Base-by-base conservation (phyloP, 2,888 invertebrate species). In the Ischnura elegans region DNA sequence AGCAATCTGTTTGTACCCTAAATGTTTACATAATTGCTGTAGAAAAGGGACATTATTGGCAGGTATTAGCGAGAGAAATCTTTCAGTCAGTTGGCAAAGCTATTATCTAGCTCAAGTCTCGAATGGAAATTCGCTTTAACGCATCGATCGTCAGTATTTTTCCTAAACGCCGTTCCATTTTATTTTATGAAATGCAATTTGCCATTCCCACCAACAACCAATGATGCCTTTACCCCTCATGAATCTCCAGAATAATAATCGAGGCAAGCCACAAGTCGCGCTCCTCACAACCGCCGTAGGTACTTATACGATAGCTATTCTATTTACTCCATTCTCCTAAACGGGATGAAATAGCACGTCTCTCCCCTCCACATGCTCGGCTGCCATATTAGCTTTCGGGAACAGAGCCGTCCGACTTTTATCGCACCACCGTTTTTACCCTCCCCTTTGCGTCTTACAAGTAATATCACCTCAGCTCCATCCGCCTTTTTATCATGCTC, bases 391-490 rank as follows among this genome's bases (percentile, higher is more conserved):
- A 61, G 61, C 90, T 61, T 55, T 51, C 43, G 42, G 36, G 42
- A 51, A 51, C 87, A 21, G 36, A 90, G 43, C 42, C 61, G 90
- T 61, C 90, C 55, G 8, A 90, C 47, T 55, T 90, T 90, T 90
- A 90, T 90, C 90, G 43, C 90, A 8, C n/a, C 13, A 4, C 25
- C 86, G 43, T 46, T 86, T 5, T 6, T 19, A 13, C 42, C 84
- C 29, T 8, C 51, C 51, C 51, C 13, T 51, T 47, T 51, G 13
- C 76, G 25, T 36, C 76, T n/a, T 55, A 42, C 55, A 61, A 55
- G 55, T 61, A 43, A 66, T 45, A 61, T 90, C 61, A 61, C 61
- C 61, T 19, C 61, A 25, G 45, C 86, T 6, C 47, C 47, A 47
- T 66, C 76, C 36, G 8, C n/a, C 36, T 76, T 76, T 86, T 86